Conservation (phyloP, 2,888 invertebrate genomes). For the Nemurella pictetii region DNA sequence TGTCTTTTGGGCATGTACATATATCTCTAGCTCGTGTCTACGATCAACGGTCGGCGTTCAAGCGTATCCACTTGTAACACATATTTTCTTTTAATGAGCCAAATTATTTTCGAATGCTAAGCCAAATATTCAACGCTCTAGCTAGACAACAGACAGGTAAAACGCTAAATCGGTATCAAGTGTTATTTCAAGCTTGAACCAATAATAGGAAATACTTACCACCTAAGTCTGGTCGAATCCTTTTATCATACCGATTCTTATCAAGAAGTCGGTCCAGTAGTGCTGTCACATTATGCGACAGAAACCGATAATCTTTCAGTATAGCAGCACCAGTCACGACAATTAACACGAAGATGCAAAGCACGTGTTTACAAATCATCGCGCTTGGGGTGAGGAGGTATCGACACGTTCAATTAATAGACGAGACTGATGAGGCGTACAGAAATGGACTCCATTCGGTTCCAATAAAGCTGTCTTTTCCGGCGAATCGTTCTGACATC, state of each 20-base stretch:
- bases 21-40: background rate
- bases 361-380: background rate
- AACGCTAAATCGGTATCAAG: background rate
- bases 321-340: slow-evolving; percentile 7
- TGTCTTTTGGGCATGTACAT: background rate
- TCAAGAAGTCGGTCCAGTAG: slow-evolving; percentile 50
- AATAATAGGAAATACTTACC: slow-evolving; percentile 47
- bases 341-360: background rate
- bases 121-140: background rate
- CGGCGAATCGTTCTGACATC: background rate
- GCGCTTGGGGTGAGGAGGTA: background rate
- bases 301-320: slow-evolving; percentile 34
- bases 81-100: background rate
- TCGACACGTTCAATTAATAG: background rate
- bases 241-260: slow-evolving; percentile 50
- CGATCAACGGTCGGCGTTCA: background rate
- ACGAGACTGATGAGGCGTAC: background rate
- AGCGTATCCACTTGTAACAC: background rate
- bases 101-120: background rate
- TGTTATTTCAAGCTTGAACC: background rate
- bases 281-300: slow-evolving; percentile 47
- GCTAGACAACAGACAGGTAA: background rate
- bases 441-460: background rate
- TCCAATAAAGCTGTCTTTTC: background rate
- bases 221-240: slow-evolving; percentile 52